A percentile compares a stretch with the other conserved stretches of the same genome.
These are phyloP conservation scores for Bettongia penicillata DNA, from an alignment of 2,113 vertebrate genomes.

Conservation along the genomic window DNA sequence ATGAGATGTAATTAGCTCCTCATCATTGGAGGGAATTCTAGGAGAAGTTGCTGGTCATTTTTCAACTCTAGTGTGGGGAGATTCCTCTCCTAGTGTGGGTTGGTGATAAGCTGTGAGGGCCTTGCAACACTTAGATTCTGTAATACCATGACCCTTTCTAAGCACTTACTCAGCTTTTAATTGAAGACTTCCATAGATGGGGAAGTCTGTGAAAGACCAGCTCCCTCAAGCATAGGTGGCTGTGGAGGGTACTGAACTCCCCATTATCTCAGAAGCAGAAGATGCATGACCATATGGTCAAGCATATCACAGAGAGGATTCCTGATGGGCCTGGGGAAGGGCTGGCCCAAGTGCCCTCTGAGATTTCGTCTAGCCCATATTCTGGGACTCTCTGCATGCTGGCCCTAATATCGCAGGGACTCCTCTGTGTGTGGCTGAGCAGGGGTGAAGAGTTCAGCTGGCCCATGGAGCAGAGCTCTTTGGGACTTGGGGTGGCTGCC, in stretches of 20 bases:
- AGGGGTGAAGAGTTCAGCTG: conserved; percentile 80
- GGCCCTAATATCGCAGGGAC: neutral
- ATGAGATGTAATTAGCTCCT: neutral
- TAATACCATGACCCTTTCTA: neutral
- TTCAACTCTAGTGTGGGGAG: neutral
- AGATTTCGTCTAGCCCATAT: conserved; percentile 26
- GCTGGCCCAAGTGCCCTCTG: conserved; percentile 16
- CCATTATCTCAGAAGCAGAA: neutral
- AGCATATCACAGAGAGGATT: neutral
- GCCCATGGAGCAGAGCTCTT: conserved; percentile 29
- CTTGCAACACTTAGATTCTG: neutral
- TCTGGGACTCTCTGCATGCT: neutral
- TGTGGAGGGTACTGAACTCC: neutral
- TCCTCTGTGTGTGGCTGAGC: conserved; percentile 56
- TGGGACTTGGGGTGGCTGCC: conserved; percentile 10
- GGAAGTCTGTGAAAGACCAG: neutral
- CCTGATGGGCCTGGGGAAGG: conserved; percentile 7
- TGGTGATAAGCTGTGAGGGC: neutral
- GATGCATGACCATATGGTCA: neutral
- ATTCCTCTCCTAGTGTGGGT: neutral
- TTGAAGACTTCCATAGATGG: neutral
- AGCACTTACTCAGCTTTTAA: neutral
- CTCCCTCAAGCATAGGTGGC: neutral
- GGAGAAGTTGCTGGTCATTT: neutral
- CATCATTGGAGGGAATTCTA: neutral